These are phyloP conservation scores for Ligdia adustata DNA, from an alignment of 2,888 invertebrate genomes.

Conservation along the genomic window DNA sequence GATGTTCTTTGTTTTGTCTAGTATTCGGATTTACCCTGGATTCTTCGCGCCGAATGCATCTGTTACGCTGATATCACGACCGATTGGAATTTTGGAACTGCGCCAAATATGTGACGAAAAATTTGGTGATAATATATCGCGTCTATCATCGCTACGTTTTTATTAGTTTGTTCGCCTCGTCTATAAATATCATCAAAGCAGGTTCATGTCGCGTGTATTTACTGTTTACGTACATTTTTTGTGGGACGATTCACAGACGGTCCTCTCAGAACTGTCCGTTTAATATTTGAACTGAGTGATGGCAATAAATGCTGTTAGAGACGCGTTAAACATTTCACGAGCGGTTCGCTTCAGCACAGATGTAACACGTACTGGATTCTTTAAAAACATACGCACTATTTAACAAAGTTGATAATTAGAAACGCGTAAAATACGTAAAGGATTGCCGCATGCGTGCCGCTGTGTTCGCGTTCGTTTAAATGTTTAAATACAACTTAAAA, in stretches of 20 bases:
- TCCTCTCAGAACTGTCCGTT: conserved; percentile 44
- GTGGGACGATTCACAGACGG: conserved; percentile 27
- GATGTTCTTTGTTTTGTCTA: no score
- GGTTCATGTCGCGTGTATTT: conserved; percentile 27
- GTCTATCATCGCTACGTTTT: conserved; percentile 52
- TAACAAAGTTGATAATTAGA: conserved; percentile 44
- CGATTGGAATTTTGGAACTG: conserved; percentile 43
- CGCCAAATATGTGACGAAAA: conserved; percentile 50
- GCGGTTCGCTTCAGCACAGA: conserved; percentile 61
- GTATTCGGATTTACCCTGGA: conserved; percentile 29
- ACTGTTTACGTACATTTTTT: conserved; percentile 19
- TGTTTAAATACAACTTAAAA: background rate
- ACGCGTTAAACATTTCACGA: conserved; percentile 58
- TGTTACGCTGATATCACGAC: conserved; percentile 38
- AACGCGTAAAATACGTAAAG: conserved; percentile 40
- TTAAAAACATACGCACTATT: conserved; percentile 55
- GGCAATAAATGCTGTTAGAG: conserved; percentile 60
- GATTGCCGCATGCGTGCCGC: no score
- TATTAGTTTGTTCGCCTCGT: conserved; percentile 60
- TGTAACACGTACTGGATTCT: conserved; percentile 58
- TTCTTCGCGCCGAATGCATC: conserved; percentile 13
- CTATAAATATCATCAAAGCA: conserved; percentile 38
- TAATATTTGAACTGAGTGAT: conserved; percentile 58
- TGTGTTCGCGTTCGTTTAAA: no score
- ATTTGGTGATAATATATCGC: conserved; percentile 45